Evolutionary conservation across 2,113 vertebrate genomes (phyloP).

Genomic region (Hirundichthys speculiger): DNA sequence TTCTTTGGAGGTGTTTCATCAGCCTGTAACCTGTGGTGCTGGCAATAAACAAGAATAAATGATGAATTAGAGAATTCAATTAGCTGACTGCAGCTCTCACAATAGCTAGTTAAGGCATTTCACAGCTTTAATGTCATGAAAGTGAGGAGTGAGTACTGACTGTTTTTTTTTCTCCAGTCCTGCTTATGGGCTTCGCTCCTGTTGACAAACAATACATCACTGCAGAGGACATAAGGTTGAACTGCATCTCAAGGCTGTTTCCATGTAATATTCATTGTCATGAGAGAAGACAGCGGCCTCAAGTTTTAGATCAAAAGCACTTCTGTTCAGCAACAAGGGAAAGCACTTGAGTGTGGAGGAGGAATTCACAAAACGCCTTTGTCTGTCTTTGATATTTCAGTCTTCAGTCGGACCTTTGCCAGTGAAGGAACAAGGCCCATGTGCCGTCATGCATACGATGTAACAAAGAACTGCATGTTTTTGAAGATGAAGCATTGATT

Average conservation of each 20-base stretch:
- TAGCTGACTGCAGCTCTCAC: conserved; percentile 65
- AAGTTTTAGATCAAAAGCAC: conserved; percentile 77
- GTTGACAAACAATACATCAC: conserved; percentile 65
- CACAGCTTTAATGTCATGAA: conserved; percentile 44
- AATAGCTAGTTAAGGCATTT: conserved; percentile 55
- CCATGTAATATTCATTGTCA: conserved; percentile 79
- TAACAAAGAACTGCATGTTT: conserved; percentile 23
- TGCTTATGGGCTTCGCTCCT: conserved; percentile 38
- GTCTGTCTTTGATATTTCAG: conserved; percentile 72
- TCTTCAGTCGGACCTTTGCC: conserved; percentile 56
- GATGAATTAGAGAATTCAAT: conserved; percentile 65
- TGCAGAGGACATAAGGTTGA: conserved; percentile 44
- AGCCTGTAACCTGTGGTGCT: conserved; percentile 58
- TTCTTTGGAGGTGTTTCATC: conserved; percentile 48
- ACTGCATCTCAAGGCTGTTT: conserved; percentile 66
- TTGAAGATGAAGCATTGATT: conserved; percentile 27
- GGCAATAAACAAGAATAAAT: conserved; percentile 59
- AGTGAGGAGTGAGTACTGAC: conserved; percentile 17
- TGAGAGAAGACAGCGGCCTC: conserved; percentile 65
- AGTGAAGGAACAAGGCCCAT: conserved; percentile 26
- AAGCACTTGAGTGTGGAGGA: conserved; percentile 68
- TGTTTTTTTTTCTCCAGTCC: conserved; percentile 1
- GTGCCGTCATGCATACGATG: conserved; percentile 9
- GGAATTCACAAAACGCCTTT: conserved; percentile 61
- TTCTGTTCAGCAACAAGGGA: conserved; percentile 74